Evolutionary conservation across 2,888 invertebrate species (phyloP).

Genomic region (Oscheius sp.): DNA sequence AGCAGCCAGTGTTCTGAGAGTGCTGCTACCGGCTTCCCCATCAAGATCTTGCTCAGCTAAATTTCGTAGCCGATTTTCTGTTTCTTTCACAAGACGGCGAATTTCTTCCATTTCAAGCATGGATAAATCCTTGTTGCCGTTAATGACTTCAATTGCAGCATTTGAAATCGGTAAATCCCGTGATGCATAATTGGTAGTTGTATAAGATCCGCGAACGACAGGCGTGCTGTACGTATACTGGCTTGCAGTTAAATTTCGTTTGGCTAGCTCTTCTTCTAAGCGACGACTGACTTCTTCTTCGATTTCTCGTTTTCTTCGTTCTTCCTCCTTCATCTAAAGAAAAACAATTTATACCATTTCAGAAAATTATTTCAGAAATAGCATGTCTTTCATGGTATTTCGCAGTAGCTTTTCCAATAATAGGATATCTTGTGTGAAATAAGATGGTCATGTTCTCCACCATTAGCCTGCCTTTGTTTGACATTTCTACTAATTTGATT

Average conservation of each 20-base stretch:
- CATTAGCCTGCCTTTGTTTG: too few species aligned
- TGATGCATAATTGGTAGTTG: neutral
- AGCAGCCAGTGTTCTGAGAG: conserved; percentile 4
- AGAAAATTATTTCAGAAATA: neutral
- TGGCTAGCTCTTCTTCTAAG: conserved; percentile 24
- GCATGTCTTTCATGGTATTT: neutral
- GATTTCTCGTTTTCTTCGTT: conserved; percentile 16
- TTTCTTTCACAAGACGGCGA: conserved; percentile 17
- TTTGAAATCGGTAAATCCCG: neutral
- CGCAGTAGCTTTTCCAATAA: neutral
- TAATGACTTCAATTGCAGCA: neutral
- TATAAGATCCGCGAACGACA: too few species aligned
- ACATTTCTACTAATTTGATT: neutral
- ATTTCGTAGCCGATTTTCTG: conserved; percentile 1
- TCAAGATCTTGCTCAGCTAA: neutral
- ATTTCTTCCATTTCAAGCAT: conserved; percentile 23
- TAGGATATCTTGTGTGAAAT: neutral
- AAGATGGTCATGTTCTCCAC: too few species aligned
- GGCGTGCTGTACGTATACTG: neutral
- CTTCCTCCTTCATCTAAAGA: conserved; percentile 12
- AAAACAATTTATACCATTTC: neutral
- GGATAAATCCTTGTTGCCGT: neutral
- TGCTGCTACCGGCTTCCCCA: neutral
- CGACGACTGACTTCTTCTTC: conserved; percentile 25
- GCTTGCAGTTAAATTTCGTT: neutral